Base-by-base conservation (phyloP, 2,888 invertebrate species). In the Anoplius nigerrimus region DNA sequence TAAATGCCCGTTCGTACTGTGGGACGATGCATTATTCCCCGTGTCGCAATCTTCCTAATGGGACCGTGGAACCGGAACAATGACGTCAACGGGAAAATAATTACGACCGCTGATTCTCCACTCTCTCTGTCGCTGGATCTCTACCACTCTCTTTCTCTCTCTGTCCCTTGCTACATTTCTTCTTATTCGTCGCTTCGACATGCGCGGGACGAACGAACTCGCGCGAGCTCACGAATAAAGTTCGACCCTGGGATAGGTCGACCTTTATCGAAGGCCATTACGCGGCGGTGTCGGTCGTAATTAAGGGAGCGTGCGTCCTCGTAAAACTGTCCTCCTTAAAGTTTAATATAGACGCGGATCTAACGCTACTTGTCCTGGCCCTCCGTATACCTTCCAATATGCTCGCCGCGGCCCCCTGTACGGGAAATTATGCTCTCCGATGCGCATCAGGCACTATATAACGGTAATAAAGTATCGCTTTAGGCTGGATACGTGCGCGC, bases 261-360 rank as follows among this genome's bases (percentile, higher is more conserved):
- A 66, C 66, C 62, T 61, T 61, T 66, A 55, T 46, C 22, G 45
- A 21, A 18, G 21, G 45, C 22, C 53, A 54, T 45, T 66, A 34
- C 34, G 34, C 66, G 61, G 48, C 55, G 54, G 46, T 55, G 42
- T 53, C 62, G 34, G 53, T n/a, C 62, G 58, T 64, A 64, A 68
- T 68, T 64, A 68, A 18, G 48, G 48, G 48, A 58, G 63, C 52
- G 62, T 67, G 56, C 63, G 62, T 27, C 63, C 42, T 64, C 67
- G 55, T 68, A 64, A 59, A 68, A 34, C 54, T 64, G 67, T 59
- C 67, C 46, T 56, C 48, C 52, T 55, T 52, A 68, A 68, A 54
- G 55, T 62, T 68, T 68, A 68, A 68, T 63, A 63, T 55, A 63
- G 67, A 63, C 63, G 51, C 56, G 48, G 45, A 63, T 52, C 43